phyloP scores from a whole-genome alignment of 2,797 vertebrate genomes.

The Helostoma temminkii region DNA sequence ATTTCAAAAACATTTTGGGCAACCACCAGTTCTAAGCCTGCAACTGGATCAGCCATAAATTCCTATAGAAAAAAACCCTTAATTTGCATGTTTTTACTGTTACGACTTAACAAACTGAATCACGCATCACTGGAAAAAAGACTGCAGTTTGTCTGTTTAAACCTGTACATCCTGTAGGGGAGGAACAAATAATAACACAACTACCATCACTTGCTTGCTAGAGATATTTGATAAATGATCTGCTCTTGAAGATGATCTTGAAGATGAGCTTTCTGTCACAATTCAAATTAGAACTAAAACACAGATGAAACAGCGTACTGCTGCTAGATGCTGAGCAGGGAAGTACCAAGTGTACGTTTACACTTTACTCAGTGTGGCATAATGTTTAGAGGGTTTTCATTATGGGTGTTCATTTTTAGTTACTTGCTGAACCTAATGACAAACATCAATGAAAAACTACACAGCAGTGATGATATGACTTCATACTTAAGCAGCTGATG shows the following conservation, averaged over 20 bases:
- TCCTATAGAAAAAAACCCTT: not conserved
- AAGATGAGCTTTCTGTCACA: too few species aligned
- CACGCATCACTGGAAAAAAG: not conserved
- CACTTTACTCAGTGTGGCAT: too few species aligned
- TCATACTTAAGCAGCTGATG: too few species aligned
- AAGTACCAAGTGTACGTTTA: too few species aligned
- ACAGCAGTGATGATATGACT: too few species aligned
- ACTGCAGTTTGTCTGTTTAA: slow-evolving; percentile 10
- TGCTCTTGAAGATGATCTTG: not conserved
- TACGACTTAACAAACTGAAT: slow-evolving; percentile 4
- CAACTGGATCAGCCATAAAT: not conserved
- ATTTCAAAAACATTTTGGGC: not conserved
- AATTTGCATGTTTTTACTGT: slow-evolving; percentile 15
- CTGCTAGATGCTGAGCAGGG: too few species aligned
- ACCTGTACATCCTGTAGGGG: not conserved
- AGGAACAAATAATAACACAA: not conserved
- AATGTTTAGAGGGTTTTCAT: too few species aligned
- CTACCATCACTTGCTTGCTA: not conserved
- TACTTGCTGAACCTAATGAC: not conserved
- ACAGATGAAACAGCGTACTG: too few species aligned
- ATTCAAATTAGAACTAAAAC: not conserved
- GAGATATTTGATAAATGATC: not conserved
- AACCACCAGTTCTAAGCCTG: too few species aligned
- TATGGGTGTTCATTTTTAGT: too few species aligned
- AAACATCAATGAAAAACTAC: too few species aligned